Evolutionary conservation across 2,888 invertebrate species (phyloP).

Genomic region (Amphimallon solstitiale): DNA sequence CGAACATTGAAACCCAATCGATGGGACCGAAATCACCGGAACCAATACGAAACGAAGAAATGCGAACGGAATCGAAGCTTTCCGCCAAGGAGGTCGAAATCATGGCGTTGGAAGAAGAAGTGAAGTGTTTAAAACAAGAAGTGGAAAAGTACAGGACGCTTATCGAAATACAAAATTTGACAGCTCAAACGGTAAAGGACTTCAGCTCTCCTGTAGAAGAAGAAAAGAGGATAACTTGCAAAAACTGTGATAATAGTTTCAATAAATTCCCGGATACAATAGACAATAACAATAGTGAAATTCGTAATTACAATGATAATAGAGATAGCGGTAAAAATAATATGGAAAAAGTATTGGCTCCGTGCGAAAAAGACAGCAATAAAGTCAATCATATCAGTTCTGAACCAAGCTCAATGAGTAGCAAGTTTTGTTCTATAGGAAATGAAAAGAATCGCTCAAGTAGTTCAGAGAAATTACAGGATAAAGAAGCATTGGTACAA

Average conservation of each 20-base stretch:
- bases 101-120: slow-evolving; percentile 61
- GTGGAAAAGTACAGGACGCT: slow-evolving; percentile 70
- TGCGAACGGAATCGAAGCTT: slow-evolving; percentile 41
- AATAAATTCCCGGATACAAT: slow-evolving; percentile 36
- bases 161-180: slow-evolving; percentile 68
- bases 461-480: background rate
- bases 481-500: slow-evolving; percentile 8
- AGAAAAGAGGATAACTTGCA: slow-evolving; percentile 45
- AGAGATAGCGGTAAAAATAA: slow-evolving; percentile 5
- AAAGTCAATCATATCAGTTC: slow-evolving; percentile 4
- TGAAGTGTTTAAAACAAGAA: slow-evolving; percentile 67
- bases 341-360: background rate
- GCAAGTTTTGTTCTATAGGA: no score
- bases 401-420: background rate
- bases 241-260: slow-evolving; percentile 53
- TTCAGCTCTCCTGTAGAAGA: slow-evolving; percentile 63
- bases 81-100: slow-evolving; percentile 60
- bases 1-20: slow-evolving; percentile 48
- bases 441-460: background rate
- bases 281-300: slow-evolving; percentile 39
- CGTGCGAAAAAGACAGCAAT: background rate
- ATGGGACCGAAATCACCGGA: slow-evolving; percentile 50
- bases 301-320: slow-evolving; percentile 33
- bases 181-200: slow-evolving; percentile 66
- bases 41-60: slow-evolving; percentile 42